These are phyloP conservation scores for Drosophila sordidula DNA, from an alignment of 2,888 invertebrate species.

Conservation along the genomic window DNA sequence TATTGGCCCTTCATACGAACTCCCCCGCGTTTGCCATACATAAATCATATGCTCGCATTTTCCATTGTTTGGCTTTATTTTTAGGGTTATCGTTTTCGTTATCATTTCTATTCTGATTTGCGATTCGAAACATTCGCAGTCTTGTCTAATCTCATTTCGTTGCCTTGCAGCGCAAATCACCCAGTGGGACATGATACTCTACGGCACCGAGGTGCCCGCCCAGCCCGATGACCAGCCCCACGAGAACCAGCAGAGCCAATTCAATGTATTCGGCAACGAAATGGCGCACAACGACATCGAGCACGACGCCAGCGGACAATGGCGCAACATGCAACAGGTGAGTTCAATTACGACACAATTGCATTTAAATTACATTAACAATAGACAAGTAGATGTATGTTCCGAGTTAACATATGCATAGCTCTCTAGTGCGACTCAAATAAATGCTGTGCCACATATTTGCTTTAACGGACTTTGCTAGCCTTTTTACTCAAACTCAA, in stretches of 20 bases:
- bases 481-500: neutral
- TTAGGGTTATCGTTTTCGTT: constrained; percentile 19
- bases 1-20: constrained; percentile 51
- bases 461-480: neutral
- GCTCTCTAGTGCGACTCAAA: too few species aligned
- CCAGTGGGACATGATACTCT: constrained; percentile 93
- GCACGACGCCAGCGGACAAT: constrained; percentile 86
- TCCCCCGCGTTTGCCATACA: constrained; percentile 41
- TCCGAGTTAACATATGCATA: too few species aligned
- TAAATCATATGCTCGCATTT: constrained; percentile 55
- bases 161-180: constrained; percentile 87
- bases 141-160: constrained; percentile 27
- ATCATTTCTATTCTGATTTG: constrained; percentile 27
- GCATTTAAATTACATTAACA: neutral
- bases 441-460: neutral
- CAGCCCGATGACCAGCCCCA: constrained; percentile 86
- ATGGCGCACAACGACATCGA: constrained; percentile 88
- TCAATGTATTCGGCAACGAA: constrained; percentile 85
- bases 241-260: constrained; percentile 69
- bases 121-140: constrained; percentile 4
- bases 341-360: constrained; percentile 31
- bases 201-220: constrained; percentile 90
- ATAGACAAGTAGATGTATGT: neutral
- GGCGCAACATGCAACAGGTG: constrained; percentile 89
- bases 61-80: constrained; percentile 37